These are phyloP conservation scores for Eilema depressum DNA, from an alignment of 2,888 invertebrate genomes.

Conservation along the genomic window DNA sequence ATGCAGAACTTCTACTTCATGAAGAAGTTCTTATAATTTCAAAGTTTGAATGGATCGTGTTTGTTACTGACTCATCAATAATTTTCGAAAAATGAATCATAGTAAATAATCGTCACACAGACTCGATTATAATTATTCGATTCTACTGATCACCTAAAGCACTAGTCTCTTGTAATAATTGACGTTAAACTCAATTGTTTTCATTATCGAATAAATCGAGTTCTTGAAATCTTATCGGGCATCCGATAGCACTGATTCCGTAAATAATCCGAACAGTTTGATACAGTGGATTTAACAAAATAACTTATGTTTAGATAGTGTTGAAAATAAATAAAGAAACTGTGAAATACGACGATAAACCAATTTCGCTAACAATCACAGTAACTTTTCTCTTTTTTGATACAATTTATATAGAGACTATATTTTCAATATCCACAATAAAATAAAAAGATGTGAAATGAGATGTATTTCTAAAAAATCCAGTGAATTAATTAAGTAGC, in stretches of 20 bases:
- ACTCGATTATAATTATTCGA: constrained; percentile 10
- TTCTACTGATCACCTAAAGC: neutral
- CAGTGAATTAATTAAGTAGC: neutral
- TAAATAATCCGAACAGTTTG: constrained; percentile 17
- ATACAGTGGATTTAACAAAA: constrained; percentile 12
- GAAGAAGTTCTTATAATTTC: neutral
- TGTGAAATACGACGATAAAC: neutral
- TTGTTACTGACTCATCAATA: neutral
- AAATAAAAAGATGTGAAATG: neutral
- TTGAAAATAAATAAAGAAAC: constrained; percentile 10
- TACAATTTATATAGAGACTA: neutral
- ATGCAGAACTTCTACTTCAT: neutral
- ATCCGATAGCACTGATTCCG: constrained; percentile 50
- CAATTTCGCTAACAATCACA: neutral
- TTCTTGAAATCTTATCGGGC: constrained; percentile 46
- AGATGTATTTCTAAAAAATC: neutral
- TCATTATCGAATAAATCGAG: constrained; percentile 42
- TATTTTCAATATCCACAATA: neutral
- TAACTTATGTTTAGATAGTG: constrained; percentile 20
- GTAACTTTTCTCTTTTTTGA: neutral
- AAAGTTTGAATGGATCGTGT: neutral
- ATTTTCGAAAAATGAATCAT: too few species aligned
- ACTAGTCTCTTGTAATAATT: constrained; percentile 11
- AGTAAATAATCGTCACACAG: neutral
- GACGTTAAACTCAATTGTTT: constrained; percentile 28